Percentiles rank a stretch among this genome's conserved stretches.
phyloP scores from a whole-genome alignment of 2,113 vertebrate species.

The Eolophus roseicapilla region DNA sequence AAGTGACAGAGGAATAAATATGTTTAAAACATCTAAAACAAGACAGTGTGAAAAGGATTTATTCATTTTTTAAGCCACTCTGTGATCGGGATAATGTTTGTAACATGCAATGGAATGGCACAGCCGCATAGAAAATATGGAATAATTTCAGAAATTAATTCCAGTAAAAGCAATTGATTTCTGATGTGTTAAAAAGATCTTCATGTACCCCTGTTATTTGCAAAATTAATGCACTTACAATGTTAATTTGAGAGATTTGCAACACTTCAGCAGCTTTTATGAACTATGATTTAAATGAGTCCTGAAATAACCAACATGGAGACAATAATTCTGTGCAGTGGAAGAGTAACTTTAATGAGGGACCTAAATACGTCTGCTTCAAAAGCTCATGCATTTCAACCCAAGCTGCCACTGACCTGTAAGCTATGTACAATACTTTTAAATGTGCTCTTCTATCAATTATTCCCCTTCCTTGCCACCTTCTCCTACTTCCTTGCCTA shows the following conservation, averaged over 20 bases:
- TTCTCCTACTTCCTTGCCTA: not conserved
- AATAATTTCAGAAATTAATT: slow-evolving; percentile 41
- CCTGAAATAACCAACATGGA: not conserved
- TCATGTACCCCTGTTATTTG: slow-evolving; percentile 18
- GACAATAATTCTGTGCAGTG: slow-evolving; percentile 16
- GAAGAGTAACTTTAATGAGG: slow-evolving; percentile 14
- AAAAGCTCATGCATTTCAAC: not conserved
- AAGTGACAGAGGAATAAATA: not conserved
- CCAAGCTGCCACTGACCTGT: not conserved
- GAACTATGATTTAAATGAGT: slow-evolving; percentile 40
- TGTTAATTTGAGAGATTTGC: slow-evolving; percentile 55
- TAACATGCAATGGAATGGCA: not conserved
- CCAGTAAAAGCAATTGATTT: slow-evolving; percentile 44
- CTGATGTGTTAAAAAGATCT: slow-evolving; percentile 30
- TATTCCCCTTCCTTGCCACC: not conserved
- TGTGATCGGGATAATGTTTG: not conserved
- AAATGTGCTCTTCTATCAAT: not conserved
- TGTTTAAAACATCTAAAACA: not conserved
- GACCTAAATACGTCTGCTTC: not conserved
- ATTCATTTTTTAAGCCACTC: slow-evolving; percentile 20
- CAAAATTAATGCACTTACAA: slow-evolving; percentile 46
- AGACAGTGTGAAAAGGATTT: not conserved
- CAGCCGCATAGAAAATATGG: not conserved
- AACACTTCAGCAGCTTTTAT: slow-evolving; percentile 51
- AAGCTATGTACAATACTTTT: not conserved